phyloP scores from a whole-genome alignment of 2,888 invertebrate genomes.

The Eretmocerus hayati region DNA sequence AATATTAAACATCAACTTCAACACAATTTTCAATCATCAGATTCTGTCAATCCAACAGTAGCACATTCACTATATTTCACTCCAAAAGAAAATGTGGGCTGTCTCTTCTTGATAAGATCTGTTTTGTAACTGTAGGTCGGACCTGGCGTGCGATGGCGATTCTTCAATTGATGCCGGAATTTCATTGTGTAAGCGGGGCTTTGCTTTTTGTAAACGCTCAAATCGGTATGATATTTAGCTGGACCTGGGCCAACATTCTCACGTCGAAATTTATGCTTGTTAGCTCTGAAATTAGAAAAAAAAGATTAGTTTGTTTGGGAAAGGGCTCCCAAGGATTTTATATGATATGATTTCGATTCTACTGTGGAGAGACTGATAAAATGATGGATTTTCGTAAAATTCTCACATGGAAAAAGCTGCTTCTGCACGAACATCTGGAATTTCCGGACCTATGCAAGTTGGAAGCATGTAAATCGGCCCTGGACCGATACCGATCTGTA shows the following conservation, averaged over 20 bases:
- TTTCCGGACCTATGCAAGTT: conserved; percentile 49
- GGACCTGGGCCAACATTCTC: conserved; percentile 35
- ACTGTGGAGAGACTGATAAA: neutral
- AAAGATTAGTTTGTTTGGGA: no score
- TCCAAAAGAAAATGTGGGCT: conserved; percentile 54
- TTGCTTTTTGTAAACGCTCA: conserved; percentile 31
- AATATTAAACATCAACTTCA: no score
- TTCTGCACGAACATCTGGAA: conserved; percentile 49
- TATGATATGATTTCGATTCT: neutral
- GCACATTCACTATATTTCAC: conserved; percentile 52
- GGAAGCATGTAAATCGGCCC: conserved; percentile 57
- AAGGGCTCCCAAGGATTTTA: neutral
- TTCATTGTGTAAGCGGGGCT: conserved; percentile 36
- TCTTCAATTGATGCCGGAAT: conserved; percentile 19
- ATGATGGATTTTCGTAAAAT: neutral
- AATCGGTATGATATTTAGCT: conserved; percentile 32
- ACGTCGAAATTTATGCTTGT: conserved; percentile 18
- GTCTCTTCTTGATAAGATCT: conserved; percentile 27
- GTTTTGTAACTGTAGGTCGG: conserved; percentile 33
- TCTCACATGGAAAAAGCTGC: conserved; percentile 52
- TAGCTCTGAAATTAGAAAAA: conserved; percentile 30
- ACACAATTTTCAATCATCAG: conserved; percentile 41
- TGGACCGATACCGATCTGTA: conserved; percentile 40
- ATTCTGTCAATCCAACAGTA: conserved; percentile 55
- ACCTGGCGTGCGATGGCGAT: conserved; percentile 30